phyloP scores from a whole-genome alignment of 2,888 invertebrate genomes.

The Acleris laterana region DNA sequence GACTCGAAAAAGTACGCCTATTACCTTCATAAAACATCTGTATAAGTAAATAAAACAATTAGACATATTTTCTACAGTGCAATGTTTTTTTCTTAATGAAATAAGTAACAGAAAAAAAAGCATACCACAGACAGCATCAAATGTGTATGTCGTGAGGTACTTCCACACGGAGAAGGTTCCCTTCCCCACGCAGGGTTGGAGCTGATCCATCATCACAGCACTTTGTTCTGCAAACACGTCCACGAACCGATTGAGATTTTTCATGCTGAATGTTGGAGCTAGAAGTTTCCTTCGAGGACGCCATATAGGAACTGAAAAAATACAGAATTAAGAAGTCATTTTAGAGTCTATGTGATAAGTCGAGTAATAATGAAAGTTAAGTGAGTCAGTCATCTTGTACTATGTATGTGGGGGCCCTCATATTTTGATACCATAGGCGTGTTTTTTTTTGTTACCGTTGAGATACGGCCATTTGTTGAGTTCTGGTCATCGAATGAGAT shows the following conservation, averaged over 20 bases:
- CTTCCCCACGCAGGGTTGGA: constrained; percentile 17
- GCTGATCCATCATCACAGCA: constrained; percentile 26
- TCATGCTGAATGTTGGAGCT: constrained; percentile 40
- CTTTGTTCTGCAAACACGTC: constrained; percentile 38
- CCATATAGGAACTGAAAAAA: constrained; percentile 40
- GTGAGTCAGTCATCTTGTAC: too few species aligned
- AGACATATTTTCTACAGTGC: background rate
- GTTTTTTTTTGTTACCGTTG: too few species aligned
- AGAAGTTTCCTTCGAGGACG: constrained; percentile 40
- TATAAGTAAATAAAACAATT: too few species aligned
- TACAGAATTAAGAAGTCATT: background rate
- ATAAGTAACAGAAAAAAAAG: background rate
- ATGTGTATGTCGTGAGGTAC: constrained; percentile 38
- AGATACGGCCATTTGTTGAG: too few species aligned
- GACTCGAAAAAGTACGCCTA: too few species aligned
- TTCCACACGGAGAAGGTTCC: constrained; percentile 39
- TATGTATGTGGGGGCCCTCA: too few species aligned
- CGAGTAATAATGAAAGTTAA: too few species aligned
- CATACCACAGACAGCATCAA: constrained; percentile 42
- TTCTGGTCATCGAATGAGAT: too few species aligned
- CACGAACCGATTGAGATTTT: constrained; percentile 38
- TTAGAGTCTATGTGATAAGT: too few species aligned
- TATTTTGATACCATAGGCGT: too few species aligned
- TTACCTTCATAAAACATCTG: too few species aligned
- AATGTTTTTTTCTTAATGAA: background rate